These are phyloP conservation scores for Pardalotus punctatus DNA, from an alignment of 2,113 vertebrate species.

Conservation along the genomic window DNA sequence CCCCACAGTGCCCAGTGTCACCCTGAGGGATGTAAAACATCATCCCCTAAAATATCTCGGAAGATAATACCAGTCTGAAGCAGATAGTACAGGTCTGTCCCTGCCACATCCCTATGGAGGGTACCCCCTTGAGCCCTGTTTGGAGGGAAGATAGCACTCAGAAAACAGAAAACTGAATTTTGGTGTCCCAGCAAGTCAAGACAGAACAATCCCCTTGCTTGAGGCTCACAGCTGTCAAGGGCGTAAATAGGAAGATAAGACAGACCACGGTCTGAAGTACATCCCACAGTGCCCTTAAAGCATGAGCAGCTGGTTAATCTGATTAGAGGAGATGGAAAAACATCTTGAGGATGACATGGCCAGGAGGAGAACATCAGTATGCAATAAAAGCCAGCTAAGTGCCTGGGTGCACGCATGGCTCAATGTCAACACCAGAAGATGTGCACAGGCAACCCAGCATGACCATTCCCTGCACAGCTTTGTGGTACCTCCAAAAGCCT, in stretches of 20 bases:
- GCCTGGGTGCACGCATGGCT: rapidly evolving
- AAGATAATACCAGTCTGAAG: background rate
- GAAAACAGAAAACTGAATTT: background rate
- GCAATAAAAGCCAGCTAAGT: background rate
- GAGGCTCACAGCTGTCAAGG: background rate
- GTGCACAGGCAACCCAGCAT: background rate
- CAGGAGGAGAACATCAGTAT: background rate
- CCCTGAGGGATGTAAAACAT: background rate
- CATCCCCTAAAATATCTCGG: background rate
- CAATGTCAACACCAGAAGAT: background rate
- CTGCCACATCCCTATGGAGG: background rate
- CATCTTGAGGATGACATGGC: background rate
- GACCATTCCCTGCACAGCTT: background rate
- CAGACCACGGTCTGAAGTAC: background rate
- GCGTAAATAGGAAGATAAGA: background rate
- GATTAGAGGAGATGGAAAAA: slow-evolving; percentile 34
- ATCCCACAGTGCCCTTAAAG: background rate
- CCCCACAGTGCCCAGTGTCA: background rate
- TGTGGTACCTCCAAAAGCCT: background rate
- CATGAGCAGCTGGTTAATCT: slow-evolving; percentile 38
- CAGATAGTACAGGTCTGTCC: background rate
- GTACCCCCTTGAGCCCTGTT: background rate
- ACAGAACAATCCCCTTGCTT: background rate
- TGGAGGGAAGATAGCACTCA: background rate
- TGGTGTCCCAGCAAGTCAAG: background rate